A percentile compares a stretch with the other conserved stretches of the same genome.
Evolutionary conservation across 2,113 vertebrate species (phyloP).

Genomic region (Chlorocebus sabaeus): DNA sequence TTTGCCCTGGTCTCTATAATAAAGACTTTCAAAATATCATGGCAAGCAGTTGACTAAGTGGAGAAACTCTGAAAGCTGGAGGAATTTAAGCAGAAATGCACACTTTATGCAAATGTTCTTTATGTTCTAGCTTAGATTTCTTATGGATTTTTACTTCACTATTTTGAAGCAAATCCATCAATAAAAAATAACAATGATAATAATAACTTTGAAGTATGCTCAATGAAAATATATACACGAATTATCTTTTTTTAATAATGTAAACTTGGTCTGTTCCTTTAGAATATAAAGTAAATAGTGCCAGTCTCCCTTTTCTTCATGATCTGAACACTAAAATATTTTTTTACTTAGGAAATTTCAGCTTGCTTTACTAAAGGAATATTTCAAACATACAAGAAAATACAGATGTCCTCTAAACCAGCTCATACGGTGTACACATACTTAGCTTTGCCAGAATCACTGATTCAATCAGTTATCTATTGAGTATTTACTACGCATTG

Average conservation of each 20-base stretch:
- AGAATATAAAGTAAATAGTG: conserved; percentile 1
- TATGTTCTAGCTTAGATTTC: background rate
- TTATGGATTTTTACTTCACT: background rate
- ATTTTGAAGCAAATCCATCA: conserved; percentile 13
- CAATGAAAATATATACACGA: conserved; percentile 7
- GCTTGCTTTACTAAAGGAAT: background rate
- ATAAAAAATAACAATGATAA: background rate
- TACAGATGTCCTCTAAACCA: background rate
- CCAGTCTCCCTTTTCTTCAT: background rate
- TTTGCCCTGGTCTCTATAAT: background rate
- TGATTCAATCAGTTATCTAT: background rate
- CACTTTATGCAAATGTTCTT: background rate
- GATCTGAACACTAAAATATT: background rate
- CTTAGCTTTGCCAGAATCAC: background rate
- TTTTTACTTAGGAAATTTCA: conserved; percentile 20
- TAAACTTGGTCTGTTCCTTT: background rate
- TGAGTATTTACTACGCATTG: background rate
- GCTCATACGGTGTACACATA: background rate
- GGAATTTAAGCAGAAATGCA: background rate
- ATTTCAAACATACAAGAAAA: background rate
- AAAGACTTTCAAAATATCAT: background rate
- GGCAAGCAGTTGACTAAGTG: background rate
- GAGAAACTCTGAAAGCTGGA: background rate
- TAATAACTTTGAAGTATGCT: conserved; percentile 38
- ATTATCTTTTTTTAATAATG: background rate